Conservation (phyloP, 2,888 invertebrate genomes). For the Dicranocentrus wangi region DNA sequence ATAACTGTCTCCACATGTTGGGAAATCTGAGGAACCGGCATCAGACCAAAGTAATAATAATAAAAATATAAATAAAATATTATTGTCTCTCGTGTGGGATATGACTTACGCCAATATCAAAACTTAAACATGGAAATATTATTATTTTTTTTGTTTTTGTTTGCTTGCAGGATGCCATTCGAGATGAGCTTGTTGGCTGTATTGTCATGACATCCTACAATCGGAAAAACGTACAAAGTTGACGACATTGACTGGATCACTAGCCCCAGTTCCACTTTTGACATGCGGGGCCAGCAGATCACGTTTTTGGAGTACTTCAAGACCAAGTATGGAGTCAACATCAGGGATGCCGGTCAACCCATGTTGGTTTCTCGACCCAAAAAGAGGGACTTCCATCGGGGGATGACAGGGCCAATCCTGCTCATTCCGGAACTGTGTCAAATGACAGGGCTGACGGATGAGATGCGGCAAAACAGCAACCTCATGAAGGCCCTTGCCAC, state of each 20-base stretch:
- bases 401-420: constrained; percentile 74
- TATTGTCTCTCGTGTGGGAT: too few relatives aligned
- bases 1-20: constrained; percentile 82
- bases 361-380: constrained; percentile 69
- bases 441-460: constrained; percentile 91
- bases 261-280: constrained; percentile 32
- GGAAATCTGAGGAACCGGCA: constrained; percentile 18
- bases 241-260: constrained; percentile 45
- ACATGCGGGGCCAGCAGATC: background rate
- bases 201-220: constrained; percentile 56
- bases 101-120: too few relatives aligned
- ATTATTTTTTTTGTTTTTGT: too few relatives aligned
- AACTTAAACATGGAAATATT: too few relatives aligned
- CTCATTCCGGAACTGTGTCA: constrained; percentile 92
- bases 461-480: constrained; percentile 85
- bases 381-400: constrained; percentile 69
- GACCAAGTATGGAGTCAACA: constrained; percentile 21
- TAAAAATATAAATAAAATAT: too few relatives aligned
- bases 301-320: constrained; percentile 71
- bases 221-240: constrained; percentile 45
- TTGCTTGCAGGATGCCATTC: too few relatives aligned
- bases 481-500: constrained; percentile 89
- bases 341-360: constrained; percentile 62
- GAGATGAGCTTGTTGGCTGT: constrained; percentile 34
- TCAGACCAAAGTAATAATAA: too few relatives aligned